Evolutionary conservation across 2,888 invertebrate species (phyloP).

Genomic region (Ophion ventricosus): DNA sequence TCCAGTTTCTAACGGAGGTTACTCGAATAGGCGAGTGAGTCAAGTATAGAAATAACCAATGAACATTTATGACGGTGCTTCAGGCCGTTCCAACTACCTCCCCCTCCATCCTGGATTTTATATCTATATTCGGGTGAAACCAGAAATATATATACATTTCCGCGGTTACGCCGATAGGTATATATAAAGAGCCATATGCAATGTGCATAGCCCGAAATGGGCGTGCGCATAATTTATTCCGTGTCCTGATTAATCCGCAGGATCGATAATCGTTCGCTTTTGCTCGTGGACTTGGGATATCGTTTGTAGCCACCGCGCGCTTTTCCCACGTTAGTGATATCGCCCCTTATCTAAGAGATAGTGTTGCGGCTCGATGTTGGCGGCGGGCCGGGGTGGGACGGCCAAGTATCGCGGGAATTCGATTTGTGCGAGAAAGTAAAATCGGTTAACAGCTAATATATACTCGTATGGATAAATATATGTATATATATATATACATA

Average conservation of each 20-base stretch:
- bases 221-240: conserved; percentile 54
- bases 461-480: background rate
- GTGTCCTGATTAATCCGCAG: conserved; percentile 59
- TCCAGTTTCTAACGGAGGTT: background rate
- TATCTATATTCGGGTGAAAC: too few species aligned
- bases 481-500: background rate
- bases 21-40: conserved; percentile 20
- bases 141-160: conserved; percentile 6
- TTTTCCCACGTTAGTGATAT: conserved; percentile 59
- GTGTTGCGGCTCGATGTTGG: conserved; percentile 15
- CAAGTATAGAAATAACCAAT: conserved; percentile 47
- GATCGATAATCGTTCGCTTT: conserved; percentile 59
- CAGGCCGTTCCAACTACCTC: background rate
- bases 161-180: conserved; percentile 24
- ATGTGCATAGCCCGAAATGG: conserved; percentile 24
- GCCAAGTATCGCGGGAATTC: conserved; percentile 40
- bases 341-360: conserved; percentile 56
- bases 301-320: conserved; percentile 55
- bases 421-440: conserved; percentile 32
- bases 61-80: conserved; percentile 25
- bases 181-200: background rate
- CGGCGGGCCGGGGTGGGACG: background rate
- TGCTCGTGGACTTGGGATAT: conserved; percentile 46
- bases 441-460: background rate
- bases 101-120: too few species aligned